Evolutionary conservation across 2,888 invertebrate species (phyloP), one percentile per base, ranked within the genome.

Genomic region (Anticlea derivata): DNA sequence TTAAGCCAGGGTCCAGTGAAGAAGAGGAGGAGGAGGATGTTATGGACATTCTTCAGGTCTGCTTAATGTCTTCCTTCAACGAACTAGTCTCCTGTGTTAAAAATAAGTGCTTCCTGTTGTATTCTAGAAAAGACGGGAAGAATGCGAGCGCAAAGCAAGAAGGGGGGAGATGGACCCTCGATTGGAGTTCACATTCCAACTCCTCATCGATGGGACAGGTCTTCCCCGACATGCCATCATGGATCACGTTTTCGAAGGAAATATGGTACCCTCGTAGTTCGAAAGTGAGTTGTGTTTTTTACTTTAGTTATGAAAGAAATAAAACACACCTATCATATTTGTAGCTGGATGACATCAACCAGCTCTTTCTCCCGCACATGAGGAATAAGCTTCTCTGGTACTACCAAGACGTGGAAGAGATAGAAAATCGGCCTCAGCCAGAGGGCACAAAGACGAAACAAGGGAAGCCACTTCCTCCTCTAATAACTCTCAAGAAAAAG

Each of bases 151-250:
- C 66, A 96, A 96, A 75, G 96, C 96, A 7, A 92, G 97, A 48
- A 92, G 97, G 50, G 97, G 97, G 88, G 97, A 97, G 82, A 97
- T 97, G 95, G 97, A 97, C 86, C 96, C 97, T 71, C 92, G 97
- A 55, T 85, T 97, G 92, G 97, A 97, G 89, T 97, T 96, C 86
- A 95, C 96, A 51, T 97, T 97, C 86, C 97, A 97, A 77, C 92
- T 97, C 39, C 92, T 97, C 61, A 95, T 96, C 76, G 96, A 97
- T 70, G 96, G 95, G 41, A 96, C 96, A 0, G 95, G 95, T 8
- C 85, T 97, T 40, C 94, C 95, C 0, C 86, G 97, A 22, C 95
- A 96, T 79, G 95, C 96, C 70, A 95, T 97, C 57, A 97, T 97
- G 96, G 96, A 97, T 80, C 95, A 96, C 74, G 96, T 97, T 33